A percentile compares a stretch with the other conserved stretches of the same genome.
Evolutionary conservation across 1,140 invertebrate species (phyloP).

Genomic region (Euschistus heros): DNA sequence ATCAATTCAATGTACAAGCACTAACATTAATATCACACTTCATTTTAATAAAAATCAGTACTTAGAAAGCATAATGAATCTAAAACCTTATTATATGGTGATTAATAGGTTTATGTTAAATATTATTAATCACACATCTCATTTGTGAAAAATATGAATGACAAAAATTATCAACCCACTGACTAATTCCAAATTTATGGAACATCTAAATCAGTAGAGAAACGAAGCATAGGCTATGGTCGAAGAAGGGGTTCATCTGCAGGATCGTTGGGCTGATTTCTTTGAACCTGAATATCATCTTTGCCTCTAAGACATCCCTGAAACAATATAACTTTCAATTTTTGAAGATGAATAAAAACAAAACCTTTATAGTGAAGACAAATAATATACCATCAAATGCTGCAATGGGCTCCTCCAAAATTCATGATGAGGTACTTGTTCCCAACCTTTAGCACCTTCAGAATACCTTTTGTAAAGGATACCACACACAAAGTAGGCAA

Average conservation of each 20-base stretch:
- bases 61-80: too few species aligned
- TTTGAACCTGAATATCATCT: background rate
- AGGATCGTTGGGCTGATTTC: background rate
- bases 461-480: constrained; percentile 6
- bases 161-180: too few species aligned
- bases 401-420: background rate
- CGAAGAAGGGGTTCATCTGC: constrained; percentile 6
- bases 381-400: constrained; percentile 1
- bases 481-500: constrained; percentile 11
- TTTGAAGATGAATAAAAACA: background rate
- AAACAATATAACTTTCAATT: background rate
- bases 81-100: too few species aligned
- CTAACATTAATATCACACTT: too few species aligned
- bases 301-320: background rate
- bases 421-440: constrained; percentile 7
- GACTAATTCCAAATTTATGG: background rate
- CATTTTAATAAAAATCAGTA: too few species aligned
- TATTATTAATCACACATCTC: too few species aligned
- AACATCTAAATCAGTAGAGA: constrained; percentile 9
- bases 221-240: constrained; percentile 3
- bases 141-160: too few species aligned
- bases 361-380: background rate
- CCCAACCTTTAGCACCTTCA: constrained; percentile 14
- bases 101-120: too few species aligned
- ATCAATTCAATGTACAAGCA: too few species aligned